Evolutionary conservation across 2,888 invertebrate genomes (phyloP), one percentile per base, ranked within the genome.

Genomic region (Laothoe populi): DNA sequence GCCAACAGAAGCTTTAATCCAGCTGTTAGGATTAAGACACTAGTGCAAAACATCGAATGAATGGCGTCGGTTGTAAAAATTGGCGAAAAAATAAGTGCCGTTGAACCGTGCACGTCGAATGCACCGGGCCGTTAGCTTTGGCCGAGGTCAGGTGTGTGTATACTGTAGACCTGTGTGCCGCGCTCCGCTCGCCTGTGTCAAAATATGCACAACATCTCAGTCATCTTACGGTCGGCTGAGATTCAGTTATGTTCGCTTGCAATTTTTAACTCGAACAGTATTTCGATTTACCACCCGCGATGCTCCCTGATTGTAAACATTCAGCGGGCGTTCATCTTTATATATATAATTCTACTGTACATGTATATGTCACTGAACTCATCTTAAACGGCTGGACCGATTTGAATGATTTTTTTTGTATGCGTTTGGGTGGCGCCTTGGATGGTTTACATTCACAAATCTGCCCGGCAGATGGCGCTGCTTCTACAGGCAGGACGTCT

Each of bases 101-200:
- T 85, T 90, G 88, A 90, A 88, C 90, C 71, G 82, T 74, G 66
- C 63, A 66, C 79, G 77, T 85, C 83, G 79, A 83, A 80, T 90
- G 89, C 90, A 90, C 75, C 73, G 81, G 68, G 78, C 88, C 88
- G 88, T 88, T 88, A 87, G 77, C 81, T 82, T 81, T 87, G 81
- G 63, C 89, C 88, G 87, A 91, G 90, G 90, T 89, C 90, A 89
- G 87, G 78, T 78, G 78, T 75, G 75, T 74, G 68, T 74, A 44
- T 61, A 63, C 61, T 63, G 65, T 13, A 13, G 13, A 38, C 11
- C 72, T 68, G 65, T 70, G 65, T 73, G 72, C 66, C 65, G 68
- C 71, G 21, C 46, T 23, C 72, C 67, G 8, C 35, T 35, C 38
- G 8, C 1, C 11, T 38, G 64, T 67, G 70, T 70, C 66, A 77